phyloP scores from a whole-genome alignment of 2,113 vertebrate species.

The Terrapene triunguis region DNA sequence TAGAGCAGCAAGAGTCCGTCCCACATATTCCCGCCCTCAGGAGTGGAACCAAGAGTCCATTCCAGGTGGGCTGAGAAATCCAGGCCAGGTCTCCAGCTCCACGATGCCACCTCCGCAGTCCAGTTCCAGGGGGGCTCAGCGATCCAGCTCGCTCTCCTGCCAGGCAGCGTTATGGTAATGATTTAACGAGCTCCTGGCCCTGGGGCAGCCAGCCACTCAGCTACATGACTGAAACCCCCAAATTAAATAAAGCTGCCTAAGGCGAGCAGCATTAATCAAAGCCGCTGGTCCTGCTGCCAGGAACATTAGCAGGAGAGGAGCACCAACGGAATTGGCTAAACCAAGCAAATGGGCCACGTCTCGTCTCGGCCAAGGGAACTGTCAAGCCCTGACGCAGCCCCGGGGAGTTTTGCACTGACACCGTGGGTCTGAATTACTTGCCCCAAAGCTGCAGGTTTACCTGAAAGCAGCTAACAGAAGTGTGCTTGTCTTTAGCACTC shows the following conservation, averaged over 20 bases:
- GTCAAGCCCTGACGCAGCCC: background rate
- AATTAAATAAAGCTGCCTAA: background rate
- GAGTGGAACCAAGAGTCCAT: background rate
- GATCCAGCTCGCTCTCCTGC: background rate
- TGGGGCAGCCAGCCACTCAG: rapidly evolving
- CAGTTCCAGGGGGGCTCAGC: background rate
- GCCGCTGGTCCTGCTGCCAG: background rate
- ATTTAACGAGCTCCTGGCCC: background rate
- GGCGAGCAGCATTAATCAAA: background rate
- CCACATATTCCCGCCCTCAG: background rate
- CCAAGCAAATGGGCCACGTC: background rate
- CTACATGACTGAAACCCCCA: rapidly evolving
- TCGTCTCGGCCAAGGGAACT: background rate
- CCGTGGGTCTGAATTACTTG: background rate
- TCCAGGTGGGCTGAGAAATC: background rate
- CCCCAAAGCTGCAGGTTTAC: too few species aligned
- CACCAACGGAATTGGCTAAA: background rate
- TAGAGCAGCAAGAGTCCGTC: background rate
- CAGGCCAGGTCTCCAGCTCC: background rate
- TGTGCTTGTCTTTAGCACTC: too few species aligned
- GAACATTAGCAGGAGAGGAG: background rate
- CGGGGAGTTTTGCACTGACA: background rate
- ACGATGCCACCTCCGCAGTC: background rate
- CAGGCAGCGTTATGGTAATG: background rate
- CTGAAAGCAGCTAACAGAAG: too few species aligned